Percentiles rank a stretch among this genome's conserved stretches.
These are phyloP conservation scores for Ferdinandea cuprea DNA, from an alignment of 2,888 invertebrate genomes.

Conservation along the genomic window DNA sequence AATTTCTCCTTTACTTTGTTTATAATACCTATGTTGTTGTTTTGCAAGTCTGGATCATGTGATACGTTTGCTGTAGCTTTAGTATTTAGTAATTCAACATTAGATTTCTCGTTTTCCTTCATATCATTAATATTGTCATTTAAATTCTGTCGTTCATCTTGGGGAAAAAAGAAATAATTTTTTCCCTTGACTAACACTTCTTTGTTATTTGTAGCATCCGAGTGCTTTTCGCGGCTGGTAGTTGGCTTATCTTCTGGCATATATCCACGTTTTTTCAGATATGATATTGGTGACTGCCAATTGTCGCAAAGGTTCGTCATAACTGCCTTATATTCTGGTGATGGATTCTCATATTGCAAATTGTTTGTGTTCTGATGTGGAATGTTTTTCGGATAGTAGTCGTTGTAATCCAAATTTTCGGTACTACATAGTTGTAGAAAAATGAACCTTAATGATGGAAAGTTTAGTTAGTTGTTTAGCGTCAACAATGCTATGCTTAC, in stretches of 20 bases:
- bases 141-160: slow-evolving; percentile 46
- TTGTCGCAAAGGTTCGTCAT: slow-evolving; percentile 39
- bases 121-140: slow-evolving; percentile 11
- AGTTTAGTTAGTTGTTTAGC: not conserved
- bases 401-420: slow-evolving; percentile 51
- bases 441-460: slow-evolving; percentile 40
- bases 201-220: not conserved
- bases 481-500: slow-evolving; percentile 7
- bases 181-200: not conserved
- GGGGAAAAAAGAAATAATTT: slow-evolving; percentile 64
- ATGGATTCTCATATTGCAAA: slow-evolving; percentile 26
- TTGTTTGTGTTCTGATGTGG: slow-evolving; percentile 13
- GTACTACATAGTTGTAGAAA: slow-evolving; percentile 36
- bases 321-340: slow-evolving; percentile 32
- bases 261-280: slow-evolving; percentile 56
- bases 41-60: slow-evolving; percentile 9
- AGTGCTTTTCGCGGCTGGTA: not conserved
- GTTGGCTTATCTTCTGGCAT: slow-evolving; percentile 31
- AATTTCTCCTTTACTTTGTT: slow-evolving; percentile 74
- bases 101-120: slow-evolving; percentile 3
- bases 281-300: slow-evolving; percentile 59
- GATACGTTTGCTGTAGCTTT: not conserved
- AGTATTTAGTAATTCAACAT: not conserved
- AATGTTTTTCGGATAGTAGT: slow-evolving; percentile 47
- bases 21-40: slow-evolving; percentile 63